Conservation (phyloP, 2,888 invertebrate genomes). For the Nemurella pictetii region DNA sequence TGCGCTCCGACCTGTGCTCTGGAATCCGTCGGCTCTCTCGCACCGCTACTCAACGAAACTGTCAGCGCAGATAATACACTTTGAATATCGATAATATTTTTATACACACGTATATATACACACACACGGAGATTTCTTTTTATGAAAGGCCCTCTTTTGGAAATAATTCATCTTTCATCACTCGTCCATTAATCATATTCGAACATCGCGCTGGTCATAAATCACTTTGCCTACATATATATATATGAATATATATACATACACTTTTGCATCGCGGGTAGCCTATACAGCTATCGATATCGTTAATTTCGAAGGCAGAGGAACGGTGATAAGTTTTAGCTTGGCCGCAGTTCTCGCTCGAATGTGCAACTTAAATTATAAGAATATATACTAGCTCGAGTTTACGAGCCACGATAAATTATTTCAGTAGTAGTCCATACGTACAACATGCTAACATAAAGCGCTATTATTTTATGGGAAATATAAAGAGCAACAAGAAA, state of each 20-base stretch:
- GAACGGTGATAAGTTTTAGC: not conserved
- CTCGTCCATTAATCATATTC: conserved; percentile 23
- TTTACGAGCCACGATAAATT: conserved; percentile 26
- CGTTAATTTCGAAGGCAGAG: conserved; percentile 18
- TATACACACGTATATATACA: conserved; percentile 14
- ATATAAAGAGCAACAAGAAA: conserved; percentile 13
- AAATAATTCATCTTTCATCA: conserved; percentile 27
- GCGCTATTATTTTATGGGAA: conserved; percentile 26
- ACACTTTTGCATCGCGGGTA: not conserved
- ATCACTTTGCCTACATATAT: conserved; percentile 16
- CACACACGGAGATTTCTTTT: not conserved
- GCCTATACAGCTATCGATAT: conserved; percentile 1
- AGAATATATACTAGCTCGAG: not conserved
- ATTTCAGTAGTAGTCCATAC: conserved; percentile 19
- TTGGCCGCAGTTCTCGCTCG: not conserved
- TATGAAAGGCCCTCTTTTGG: not conserved
- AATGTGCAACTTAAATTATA: not conserved
- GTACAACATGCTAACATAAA: conserved; percentile 5
- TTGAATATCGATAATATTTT: conserved; percentile 31
- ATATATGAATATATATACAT: too few relatives aligned
- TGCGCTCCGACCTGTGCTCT: not conserved
- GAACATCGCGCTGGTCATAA: conserved; percentile 9
- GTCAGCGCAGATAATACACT: conserved; percentile 27
- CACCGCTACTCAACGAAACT: conserved; percentile 27
- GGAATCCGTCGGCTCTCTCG: not conserved